These are phyloP conservation scores for Panonychus citri DNA, from an alignment of 1,140 invertebrate species.

Conservation along the genomic window DNA sequence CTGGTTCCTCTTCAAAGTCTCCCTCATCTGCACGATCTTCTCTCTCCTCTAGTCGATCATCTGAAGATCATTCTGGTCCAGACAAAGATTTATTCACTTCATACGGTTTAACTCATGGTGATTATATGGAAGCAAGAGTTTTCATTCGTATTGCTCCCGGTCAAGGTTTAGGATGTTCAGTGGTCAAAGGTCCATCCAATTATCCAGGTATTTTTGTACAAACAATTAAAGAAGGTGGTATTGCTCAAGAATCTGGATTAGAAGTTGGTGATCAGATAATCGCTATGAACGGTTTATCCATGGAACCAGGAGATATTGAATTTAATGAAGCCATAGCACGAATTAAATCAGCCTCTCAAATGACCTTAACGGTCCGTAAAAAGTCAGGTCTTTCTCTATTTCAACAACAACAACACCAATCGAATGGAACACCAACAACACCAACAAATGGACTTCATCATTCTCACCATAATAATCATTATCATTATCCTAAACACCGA, in stretches of 20 bases:
- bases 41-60: neutral
- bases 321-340: constrained; percentile 36
- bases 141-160: neutral
- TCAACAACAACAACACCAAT: neutral
- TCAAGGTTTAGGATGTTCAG: constrained; percentile 6
- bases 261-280: constrained; percentile 75
- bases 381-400: constrained; percentile 7
- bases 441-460: neutral
- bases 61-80: neutral
- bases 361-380: constrained; percentile 14
- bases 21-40: neutral
- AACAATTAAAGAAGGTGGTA: constrained; percentile 65
- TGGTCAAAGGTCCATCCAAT: constrained; percentile 40
- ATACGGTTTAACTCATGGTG: neutral
- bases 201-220: constrained; percentile 53
- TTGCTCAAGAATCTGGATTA: constrained; percentile 60
- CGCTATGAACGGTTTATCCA: constrained; percentile 55
- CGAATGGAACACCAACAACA: too few relatives aligned
- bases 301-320: constrained; percentile 37
- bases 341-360: constrained; percentile 13
- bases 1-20: neutral
- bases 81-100: neutral
- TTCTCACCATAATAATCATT: neutral
- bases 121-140: constrained; percentile 1
- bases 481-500: neutral